A percentile compares a stretch with the other conserved stretches of the same genome.
These are phyloP conservation scores for Holothuria glaberrima DNA, from an alignment of 35 echinoderm and acorn worm genomes.

Conservation along the genomic window DNA sequence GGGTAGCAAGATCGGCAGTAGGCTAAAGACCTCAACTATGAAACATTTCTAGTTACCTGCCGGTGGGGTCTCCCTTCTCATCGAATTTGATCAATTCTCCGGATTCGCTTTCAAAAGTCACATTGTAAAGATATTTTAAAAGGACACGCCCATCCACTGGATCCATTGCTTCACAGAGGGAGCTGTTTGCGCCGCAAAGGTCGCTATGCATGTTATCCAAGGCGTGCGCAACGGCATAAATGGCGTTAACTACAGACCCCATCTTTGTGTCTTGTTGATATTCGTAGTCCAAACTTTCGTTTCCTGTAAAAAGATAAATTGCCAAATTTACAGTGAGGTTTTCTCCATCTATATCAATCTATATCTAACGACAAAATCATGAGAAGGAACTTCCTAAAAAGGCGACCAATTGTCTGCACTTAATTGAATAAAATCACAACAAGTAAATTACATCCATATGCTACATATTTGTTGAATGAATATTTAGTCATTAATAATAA, in stretches of 20 bases:
- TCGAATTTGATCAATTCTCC: constrained; percentile 86
- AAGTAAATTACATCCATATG: too few species aligned
- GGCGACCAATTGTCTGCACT: too few species aligned
- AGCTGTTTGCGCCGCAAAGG: constrained; percentile 44
- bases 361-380: too few species aligned
- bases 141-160: constrained; percentile 75
- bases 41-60: constrained; percentile 60
- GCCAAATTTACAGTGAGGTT: too few species aligned
- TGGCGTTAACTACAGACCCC: constrained; percentile 96
- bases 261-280: constrained; percentile 98
- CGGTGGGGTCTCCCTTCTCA: constrained; percentile 79
- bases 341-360: too few species aligned
- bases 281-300: constrained; percentile 59
- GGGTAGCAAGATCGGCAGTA: too few species aligned
- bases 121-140: constrained; percentile 74
- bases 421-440: too few species aligned
- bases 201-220: constrained; percentile 73
- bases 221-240: constrained; percentile 90
- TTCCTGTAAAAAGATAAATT: constrained; percentile 50
- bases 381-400: too few species aligned
- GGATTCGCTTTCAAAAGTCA: constrained; percentile 69
- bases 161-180: constrained; percentile 77
- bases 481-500: too few species aligned
- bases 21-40: too few species aligned
- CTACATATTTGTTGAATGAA: too few species aligned